Evolutionary conservation across 2,888 invertebrate species (phyloP), one percentile per base, ranked within the genome.

Genomic region (Tinea pellionella): DNA sequence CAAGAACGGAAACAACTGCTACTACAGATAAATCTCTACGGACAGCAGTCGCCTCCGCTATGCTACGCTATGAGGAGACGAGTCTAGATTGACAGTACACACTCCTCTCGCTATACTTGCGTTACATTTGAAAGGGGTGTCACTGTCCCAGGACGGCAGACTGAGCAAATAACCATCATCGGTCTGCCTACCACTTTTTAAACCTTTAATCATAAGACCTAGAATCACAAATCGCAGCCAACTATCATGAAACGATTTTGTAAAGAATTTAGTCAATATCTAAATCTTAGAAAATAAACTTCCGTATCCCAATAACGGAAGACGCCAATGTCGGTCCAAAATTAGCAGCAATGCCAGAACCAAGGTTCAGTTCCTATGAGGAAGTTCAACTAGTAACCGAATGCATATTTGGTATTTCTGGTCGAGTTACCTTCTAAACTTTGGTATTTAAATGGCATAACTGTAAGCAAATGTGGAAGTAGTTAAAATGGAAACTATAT

Each of bases 271-370:
- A n/a, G 37, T 6, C 37, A n/a, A 37, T 6, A 37, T 37, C 1
- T n/a, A 24, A 37, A 37, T n/a, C 9, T 37, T 37, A n/a, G 37
- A 37, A 37, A 37, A 29, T 29, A 47, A 67, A 78, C 78, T 85
- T 85, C 84, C 85, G 81, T 70, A 71, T 83, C 76, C 70, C 69
- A 77, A 77, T 77, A 79, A 77, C 76, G 74, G 76, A 77, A 75
- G 77, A 74, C 78, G 77, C 81, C 84, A 86, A 82, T 86, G 85
- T 73, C 82, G 69, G 72, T 71, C 77, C 80, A 75, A 75, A 86
- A 81, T 81, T 83, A 83, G 79, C 72, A 71, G 69, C 83, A 83
- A 82, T 80, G 81, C 74, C 80, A 77, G 70, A 66, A 65, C 68
- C 81, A 86, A 85, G 86, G 83, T 67, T 68, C 12, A 6, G 41